phyloP scores from a whole-genome alignment of 2,797 vertebrate genomes.

The Falco naumanni region DNA sequence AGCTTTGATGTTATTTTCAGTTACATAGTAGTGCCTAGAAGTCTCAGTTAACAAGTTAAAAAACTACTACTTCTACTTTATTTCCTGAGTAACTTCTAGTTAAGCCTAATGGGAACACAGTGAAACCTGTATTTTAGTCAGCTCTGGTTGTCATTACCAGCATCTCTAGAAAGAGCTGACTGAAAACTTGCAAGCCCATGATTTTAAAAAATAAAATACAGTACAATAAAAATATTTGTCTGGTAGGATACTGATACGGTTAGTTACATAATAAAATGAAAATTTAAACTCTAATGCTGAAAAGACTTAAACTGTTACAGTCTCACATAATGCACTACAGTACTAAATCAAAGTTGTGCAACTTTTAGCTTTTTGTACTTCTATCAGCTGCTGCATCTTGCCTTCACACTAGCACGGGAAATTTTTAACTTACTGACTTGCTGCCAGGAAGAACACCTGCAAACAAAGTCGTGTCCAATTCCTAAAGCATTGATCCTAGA shows the following conservation, averaged over 20 bases:
- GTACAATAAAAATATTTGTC: background rate
- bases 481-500: constrained; percentile 14
- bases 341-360: background rate
- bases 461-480: background rate
- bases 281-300: background rate
- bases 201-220: background rate
- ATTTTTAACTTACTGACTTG: background rate
- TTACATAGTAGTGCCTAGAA: background rate
- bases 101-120: background rate
- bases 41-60: background rate
- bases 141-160: background rate
- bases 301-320: background rate
- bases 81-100: background rate
- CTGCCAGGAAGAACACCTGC: constrained; percentile 55
- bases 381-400: constrained; percentile 8
- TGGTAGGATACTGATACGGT: background rate
- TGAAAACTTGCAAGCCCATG: background rate
- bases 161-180: background rate
- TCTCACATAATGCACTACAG: background rate
- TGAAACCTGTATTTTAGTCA: background rate
- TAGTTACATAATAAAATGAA: background rate
- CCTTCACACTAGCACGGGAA: background rate
- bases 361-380: background rate
- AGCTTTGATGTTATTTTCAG: background rate
- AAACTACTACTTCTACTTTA: background rate